Evolutionary conservation across 1,140 invertebrate species (phyloP), one percentile per base, ranked within the genome.

Genomic region (Capitella teleta): DNA sequence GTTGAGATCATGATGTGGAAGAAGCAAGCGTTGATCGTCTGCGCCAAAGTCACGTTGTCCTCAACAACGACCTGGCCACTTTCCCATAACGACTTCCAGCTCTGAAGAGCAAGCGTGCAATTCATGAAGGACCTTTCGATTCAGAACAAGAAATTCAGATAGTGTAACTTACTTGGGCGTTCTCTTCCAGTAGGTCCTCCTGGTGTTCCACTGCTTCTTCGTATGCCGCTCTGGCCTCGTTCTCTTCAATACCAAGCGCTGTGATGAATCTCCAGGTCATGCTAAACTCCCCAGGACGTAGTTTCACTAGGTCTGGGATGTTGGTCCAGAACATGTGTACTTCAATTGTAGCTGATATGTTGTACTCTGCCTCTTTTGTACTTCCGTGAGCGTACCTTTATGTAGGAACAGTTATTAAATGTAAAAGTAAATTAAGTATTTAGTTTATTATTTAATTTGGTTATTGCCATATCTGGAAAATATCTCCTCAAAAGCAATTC

Each of bases 1-100:
- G 38, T 41, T 19, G 38, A 41, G 8, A 41, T 41, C 10, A 41
- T 10, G 38, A 41, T 41, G 38, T 41, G 38, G 21, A 41, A 41
- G 10, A 41, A 21, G 12, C 12, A 12, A 8, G 38, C 38, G 23
- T 19, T 12, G 10, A 41, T 8, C 23, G 38, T 41, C 23, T 41
- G 6, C 21, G 6, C 6, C 8, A 41, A 21, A 21, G 6, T 8
- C 8, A 8, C 38, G 23, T 41, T 8, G 10, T 21, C 18, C 18
- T 8, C 6, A 6, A 41, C 38, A 41, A 41, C 38, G 6, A 41
- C 23, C 12, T 41, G 12, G 8, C 38, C 18, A 8, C 23, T 19
- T 41, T 6, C 6, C 38, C 38, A 41, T 41, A 41, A 19, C 38
- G 21, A 10, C 21, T 41, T 21, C 38, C 38, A 41, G 23, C 12